These are phyloP conservation scores for Pentamera pediparva DNA, from an alignment of 53 echinoderm and acorn worm genomes.

Conservation along the genomic window DNA sequence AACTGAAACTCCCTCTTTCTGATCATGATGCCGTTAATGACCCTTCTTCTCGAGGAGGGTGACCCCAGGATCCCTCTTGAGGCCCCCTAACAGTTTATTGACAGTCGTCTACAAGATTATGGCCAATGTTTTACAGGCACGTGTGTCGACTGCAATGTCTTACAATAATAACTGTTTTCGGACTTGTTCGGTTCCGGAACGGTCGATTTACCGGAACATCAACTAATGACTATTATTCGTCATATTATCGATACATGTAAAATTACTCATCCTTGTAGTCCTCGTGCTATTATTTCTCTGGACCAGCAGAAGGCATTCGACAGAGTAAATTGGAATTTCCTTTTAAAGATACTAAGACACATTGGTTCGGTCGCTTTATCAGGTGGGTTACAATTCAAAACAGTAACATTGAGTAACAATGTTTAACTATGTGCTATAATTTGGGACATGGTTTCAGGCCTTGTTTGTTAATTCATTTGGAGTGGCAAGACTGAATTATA, in stretches of 20 bases:
- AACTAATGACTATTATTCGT: conserved; percentile 40
- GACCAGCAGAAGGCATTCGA: conserved; percentile 49
- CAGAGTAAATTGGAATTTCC: conserved; percentile 41
- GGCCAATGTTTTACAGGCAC: conserved; percentile 31
- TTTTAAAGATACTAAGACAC: conserved; percentile 10
- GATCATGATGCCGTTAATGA: neutral
- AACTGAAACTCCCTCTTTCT: neutral
- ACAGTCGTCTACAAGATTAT: too few species aligned
- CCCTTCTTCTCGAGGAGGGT: too few species aligned
- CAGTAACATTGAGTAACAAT: conserved; percentile 3
- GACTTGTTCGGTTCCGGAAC: conserved; percentile 47
- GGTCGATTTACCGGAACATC: conserved; percentile 50
- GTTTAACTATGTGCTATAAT: neutral
- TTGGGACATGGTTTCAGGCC: neutral
- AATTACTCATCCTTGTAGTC: neutral
- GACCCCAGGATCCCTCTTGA: too few species aligned
- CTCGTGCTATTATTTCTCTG: conserved; percentile 35
- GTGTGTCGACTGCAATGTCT: conserved; percentile 6
- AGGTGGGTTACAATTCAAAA: conserved; percentile 36
- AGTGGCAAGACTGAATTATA: neutral
- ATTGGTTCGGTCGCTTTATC: conserved; percentile 20
- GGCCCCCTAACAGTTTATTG: too few species aligned
- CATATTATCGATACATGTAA: conserved; percentile 34
- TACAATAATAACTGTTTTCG: conserved; percentile 20
- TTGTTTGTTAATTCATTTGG: neutral